Percentiles rank a stretch among this genome's conserved stretches.
Conservation (phyloP, 2,797 vertebrate species). For the Argyrosomus regius region DNA sequence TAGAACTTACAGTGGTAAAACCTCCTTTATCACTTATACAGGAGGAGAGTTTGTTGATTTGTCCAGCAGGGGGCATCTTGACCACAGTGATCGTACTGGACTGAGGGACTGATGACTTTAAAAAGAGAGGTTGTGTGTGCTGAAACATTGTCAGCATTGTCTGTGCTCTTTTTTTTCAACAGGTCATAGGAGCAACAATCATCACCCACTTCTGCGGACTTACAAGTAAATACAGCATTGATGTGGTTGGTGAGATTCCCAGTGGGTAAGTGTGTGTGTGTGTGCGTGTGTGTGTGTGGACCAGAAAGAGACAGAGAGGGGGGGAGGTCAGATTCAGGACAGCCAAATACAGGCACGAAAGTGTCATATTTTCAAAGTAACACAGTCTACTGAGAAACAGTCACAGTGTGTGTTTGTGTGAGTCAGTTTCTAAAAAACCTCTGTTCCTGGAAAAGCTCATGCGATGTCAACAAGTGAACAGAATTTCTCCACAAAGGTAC, state of each 20-base stretch:
- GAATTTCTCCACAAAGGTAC: not conserved
- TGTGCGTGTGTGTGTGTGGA: not conserved
- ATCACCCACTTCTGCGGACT: conserved; percentile 87
- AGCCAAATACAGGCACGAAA: conserved; percentile 6
- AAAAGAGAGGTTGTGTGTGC: not conserved
- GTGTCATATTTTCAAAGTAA: not conserved
- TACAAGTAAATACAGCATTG: conserved; percentile 76
- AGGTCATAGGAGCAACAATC: conserved; percentile 87
- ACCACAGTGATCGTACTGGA: not conserved
- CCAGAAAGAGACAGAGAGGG: not conserved
- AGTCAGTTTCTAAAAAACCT: conserved; percentile 2
- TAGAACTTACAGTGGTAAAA: conserved; percentile 91
- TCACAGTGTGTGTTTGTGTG: conserved; percentile 19
- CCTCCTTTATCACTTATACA: not conserved
- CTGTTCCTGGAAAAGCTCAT: conserved; percentile 3
- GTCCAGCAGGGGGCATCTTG: conserved; percentile 62
- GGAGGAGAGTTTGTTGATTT: not conserved
- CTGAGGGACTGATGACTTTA: not conserved
- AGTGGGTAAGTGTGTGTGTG: conserved; percentile 85
- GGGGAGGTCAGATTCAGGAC: not conserved
- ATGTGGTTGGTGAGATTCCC: conserved; percentile 91
- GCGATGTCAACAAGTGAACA: not conserved
- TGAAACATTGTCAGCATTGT: not conserved
- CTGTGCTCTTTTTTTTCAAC: conserved; percentile 34
- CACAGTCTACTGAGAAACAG: not conserved